Percentiles rank a stretch among this genome's conserved stretches.
phyloP scores from a whole-genome alignment of 2,113 vertebrate genomes.

The Hippocampus mohnikei region DNA sequence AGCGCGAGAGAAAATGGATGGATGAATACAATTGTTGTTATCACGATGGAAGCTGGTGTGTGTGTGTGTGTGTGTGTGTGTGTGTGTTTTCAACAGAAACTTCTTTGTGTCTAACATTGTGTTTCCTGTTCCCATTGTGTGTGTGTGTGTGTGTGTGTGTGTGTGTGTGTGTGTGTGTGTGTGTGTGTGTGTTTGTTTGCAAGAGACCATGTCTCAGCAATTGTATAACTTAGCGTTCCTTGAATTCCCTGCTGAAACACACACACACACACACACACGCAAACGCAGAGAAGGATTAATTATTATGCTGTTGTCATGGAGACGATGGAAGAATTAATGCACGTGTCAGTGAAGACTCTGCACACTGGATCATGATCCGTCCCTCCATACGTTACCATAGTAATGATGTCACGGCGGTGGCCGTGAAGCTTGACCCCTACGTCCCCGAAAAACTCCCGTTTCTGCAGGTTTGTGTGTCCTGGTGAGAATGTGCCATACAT shows the following conservation, averaged over 20 bases:
- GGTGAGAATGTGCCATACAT: neutral
- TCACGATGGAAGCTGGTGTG: neutral
- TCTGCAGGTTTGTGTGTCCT: neutral
- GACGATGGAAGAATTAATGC: slow-evolving; percentile 57
- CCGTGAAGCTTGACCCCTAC: neutral
- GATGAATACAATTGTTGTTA: neutral
- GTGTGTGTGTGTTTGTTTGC: neutral
- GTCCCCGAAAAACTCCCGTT: neutral
- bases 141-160: neutral
- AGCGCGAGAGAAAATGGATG: neutral
- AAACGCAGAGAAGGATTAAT: slow-evolving; percentile 47
- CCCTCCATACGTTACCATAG: slow-evolving; percentile 33
- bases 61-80: neutral
- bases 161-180: no score
- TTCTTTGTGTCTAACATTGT: slow-evolving; percentile 35
- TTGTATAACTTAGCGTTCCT: neutral
- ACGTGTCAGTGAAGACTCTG: slow-evolving; percentile 49
- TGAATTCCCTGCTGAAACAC: slow-evolving; percentile 14
- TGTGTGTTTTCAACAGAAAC: slow-evolving; percentile 2
- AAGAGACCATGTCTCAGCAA: neutral
- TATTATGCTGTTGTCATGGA: slow-evolving; percentile 59
- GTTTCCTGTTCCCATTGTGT: slow-evolving; percentile 40
- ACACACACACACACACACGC: slow-evolving; percentile 10
- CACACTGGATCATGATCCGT: slow-evolving; percentile 18
- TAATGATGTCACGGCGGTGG: slow-evolving; percentile 7